Base-by-base conservation (phyloP, 2,113 vertebrate genomes). In the Sander vitreus region DNA sequence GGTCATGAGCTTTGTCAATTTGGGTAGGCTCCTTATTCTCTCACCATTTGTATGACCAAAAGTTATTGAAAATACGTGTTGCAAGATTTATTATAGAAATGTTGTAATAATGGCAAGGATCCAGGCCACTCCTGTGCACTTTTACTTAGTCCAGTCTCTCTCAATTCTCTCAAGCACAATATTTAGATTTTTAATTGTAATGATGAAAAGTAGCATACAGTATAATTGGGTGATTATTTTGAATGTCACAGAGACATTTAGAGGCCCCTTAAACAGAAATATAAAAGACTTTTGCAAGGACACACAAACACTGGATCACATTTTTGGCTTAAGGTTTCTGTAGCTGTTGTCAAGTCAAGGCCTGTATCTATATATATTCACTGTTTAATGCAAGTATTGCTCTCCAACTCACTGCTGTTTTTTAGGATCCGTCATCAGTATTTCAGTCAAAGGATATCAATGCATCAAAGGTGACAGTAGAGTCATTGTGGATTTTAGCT, bases 1-100 rank as follows among this genome's bases (percentile, higher is more conserved):
- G 97, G 97, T 99, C 87, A 99, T 99, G 98, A 99, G 98, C 93
- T 99, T 99, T 92, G 97, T 99, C 87, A 99, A 99, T 89, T 92
- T 99, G 92, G 98, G 98, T 99, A 96, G 95, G 97, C 59, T 27
- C 14, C n/a, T 43, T 36, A 14, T 13, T 75, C 8, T 76, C 39
- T 80, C 5, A 67, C 8, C 18, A 8, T 15, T 47, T 30, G 16
- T 54, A 45, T 48, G 6, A 30, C 1, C 10, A 19, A 13, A 54
- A 72, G 11, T 16, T 3, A 6, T 3, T 45, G 10, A 57, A 57
- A 21, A 36, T 2, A 25, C 21, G 3, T 25, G 15, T 57, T 6
- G 13, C 9, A 70, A 30, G 7, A 30, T 36, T 16, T 6, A 66
- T 21, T 6, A 66, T 2, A 27, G 14, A 23, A 19, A 36, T 13